A percentile compares a stretch with the other conserved stretches of the same genome.
These are phyloP conservation scores for Lottia gigantea DNA, from an alignment of 2,888 invertebrate genomes.

Conservation along the genomic window DNA sequence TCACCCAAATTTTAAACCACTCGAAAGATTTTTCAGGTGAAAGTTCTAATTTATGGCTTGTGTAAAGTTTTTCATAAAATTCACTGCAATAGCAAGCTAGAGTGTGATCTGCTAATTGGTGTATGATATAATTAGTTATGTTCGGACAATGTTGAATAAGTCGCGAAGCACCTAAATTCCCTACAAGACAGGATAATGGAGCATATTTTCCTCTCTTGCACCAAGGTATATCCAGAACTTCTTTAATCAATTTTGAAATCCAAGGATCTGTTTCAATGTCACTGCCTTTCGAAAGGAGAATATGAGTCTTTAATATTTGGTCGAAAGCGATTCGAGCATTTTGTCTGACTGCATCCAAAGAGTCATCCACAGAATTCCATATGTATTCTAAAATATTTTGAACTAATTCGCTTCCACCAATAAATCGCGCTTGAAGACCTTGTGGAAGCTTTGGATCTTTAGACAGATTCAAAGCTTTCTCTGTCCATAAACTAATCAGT, in stretches of 20 bases:
- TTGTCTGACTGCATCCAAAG: constrained; percentile 65
- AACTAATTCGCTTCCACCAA: constrained; percentile 32
- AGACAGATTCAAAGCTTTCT: constrained; percentile 22
- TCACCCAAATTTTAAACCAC: constrained; percentile 73
- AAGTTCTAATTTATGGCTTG: constrained; percentile 32
- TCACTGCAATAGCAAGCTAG: constrained; percentile 71
- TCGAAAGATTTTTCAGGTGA: neutral
- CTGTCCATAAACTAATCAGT: constrained; percentile 44
- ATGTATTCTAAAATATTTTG: constrained; percentile 43
- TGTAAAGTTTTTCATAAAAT: constrained; percentile 72
- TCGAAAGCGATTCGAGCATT: constrained; percentile 63
- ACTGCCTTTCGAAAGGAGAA: constrained; percentile 33
- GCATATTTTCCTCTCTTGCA: constrained; percentile 64
- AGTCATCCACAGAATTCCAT: constrained; percentile 65
- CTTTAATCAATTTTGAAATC: constrained; percentile 22
- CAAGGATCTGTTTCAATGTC: constrained; percentile 26
- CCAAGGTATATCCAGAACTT: constrained; percentile 57
- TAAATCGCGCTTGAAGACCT: constrained; percentile 20
- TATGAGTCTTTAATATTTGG: constrained; percentile 59
- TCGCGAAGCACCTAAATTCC: constrained; percentile 64
- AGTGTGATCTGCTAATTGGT: constrained; percentile 65
- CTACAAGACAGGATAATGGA: constrained; percentile 66
- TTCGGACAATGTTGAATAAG: constrained; percentile 65
- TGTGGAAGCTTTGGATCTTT: neutral
- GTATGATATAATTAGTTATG: constrained; percentile 66